Conservation (phyloP, 2,797 vertebrate genomes). For the Mormyrus hasselquistii region DNA sequence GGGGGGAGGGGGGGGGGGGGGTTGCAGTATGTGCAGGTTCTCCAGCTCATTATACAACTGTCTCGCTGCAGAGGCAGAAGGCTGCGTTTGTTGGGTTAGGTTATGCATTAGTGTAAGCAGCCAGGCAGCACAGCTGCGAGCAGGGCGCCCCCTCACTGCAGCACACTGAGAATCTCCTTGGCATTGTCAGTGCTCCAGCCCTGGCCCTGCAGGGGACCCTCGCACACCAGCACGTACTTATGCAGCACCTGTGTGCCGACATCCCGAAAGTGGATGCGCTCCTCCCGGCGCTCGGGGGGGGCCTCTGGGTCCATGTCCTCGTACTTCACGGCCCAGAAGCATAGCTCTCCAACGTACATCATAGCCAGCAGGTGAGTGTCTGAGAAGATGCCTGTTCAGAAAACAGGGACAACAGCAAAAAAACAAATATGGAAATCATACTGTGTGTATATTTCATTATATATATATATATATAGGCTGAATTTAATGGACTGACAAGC, state of each 20-base stretch:
- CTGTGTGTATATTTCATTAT: too few relatives aligned
- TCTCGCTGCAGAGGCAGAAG: background rate
- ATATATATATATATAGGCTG: too few relatives aligned
- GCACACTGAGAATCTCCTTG: slow-evolving; percentile 82
- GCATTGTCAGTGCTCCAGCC: slow-evolving; percentile 89
- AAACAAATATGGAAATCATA: background rate
- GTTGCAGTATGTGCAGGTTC: background rate
- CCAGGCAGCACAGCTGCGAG: background rate
- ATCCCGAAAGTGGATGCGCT: slow-evolving; percentile 80
- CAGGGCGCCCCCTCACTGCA: slow-evolving; percentile 56
- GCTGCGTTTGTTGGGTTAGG: background rate
- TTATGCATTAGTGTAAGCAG: background rate
- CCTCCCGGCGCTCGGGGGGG: slow-evolving; percentile 55
- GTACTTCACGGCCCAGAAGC: slow-evolving; percentile 88
- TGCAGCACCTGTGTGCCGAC: slow-evolving; percentile 80
- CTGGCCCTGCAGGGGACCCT: slow-evolving; percentile 84
- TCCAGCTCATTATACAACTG: slow-evolving; percentile 1
- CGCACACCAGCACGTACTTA: slow-evolving; percentile 82
- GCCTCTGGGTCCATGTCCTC: slow-evolving; percentile 67
- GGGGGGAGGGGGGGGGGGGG: background rate
- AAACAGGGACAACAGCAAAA: background rate
- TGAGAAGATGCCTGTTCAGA: slow-evolving; percentile 77
- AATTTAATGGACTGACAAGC: too few relatives aligned
- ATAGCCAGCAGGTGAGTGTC: slow-evolving; percentile 91
- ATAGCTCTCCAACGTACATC: slow-evolving; percentile 98